Evolutionary conservation across 2,797 vertebrate species (phyloP).

Genomic region (Rhinophrynus dorsalis): DNA sequence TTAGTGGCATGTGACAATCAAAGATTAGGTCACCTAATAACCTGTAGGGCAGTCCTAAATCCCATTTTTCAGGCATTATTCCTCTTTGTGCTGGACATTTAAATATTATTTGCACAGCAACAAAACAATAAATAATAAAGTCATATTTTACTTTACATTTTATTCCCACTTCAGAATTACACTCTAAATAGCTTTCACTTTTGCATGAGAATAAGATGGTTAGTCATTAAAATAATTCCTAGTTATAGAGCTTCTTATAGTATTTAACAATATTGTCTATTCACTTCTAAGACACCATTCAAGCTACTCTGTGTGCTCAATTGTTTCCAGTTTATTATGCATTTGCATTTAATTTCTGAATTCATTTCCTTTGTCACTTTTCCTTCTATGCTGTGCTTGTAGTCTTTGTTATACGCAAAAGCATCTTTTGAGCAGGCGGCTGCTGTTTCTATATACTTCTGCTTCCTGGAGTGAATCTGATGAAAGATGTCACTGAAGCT

Average conservation of each 20-base stretch:
- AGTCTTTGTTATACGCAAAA: constrained; percentile 42
- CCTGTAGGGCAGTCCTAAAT: too few species aligned
- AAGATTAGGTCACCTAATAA: too few species aligned
- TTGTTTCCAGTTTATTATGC: constrained; percentile 24
- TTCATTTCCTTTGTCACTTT: constrained; percentile 19
- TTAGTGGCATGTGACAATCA: too few species aligned
- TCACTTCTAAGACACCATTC: not conserved
- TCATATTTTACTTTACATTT: too few species aligned
- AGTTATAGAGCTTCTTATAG: not conserved
- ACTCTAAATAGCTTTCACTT: too few species aligned
- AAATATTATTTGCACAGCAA: too few species aligned
- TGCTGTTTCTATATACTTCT: constrained; percentile 36
- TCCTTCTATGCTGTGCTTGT: constrained; percentile 24
- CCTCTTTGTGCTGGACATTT: too few species aligned
- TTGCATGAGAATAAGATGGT: too few species aligned
- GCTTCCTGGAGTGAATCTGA: constrained; percentile 47
- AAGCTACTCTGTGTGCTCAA: not conserved
- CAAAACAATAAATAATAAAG: too few species aligned
- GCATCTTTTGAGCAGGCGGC: constrained; percentile 31
- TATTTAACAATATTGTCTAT: not conserved
- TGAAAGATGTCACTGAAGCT: constrained; percentile 47
- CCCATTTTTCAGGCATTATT: too few species aligned
- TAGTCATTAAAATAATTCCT: too few species aligned
- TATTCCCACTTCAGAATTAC: too few species aligned
- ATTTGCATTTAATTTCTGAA: constrained; percentile 32